phyloP scores from a whole-genome alignment of 1,140 invertebrate species.

The Pygmarrhopalites habei region DNA sequence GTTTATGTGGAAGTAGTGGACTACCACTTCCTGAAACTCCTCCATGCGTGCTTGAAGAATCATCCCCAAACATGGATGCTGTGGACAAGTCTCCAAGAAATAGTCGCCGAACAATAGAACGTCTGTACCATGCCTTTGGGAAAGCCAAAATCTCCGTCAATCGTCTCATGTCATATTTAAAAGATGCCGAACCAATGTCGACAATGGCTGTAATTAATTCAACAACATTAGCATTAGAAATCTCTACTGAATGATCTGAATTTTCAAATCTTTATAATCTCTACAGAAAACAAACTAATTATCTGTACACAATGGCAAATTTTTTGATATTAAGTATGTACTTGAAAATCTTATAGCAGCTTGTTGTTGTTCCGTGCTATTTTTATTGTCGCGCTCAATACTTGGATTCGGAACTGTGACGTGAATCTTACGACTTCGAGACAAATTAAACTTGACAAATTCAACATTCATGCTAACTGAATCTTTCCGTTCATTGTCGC shows the following conservation, averaged over 20 bases:
- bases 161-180: slow-evolving; percentile 98
- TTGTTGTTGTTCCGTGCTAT: slow-evolving; percentile 52
- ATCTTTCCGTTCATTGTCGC: slow-evolving; percentile 86
- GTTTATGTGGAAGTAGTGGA: slow-evolving; percentile 8
- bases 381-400: slow-evolving; percentile 34
- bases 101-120: slow-evolving; percentile 81
- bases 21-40: slow-evolving; percentile 13
- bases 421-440: slow-evolving; percentile 74
- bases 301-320: no score
- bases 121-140: slow-evolving; percentile 94
- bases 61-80: slow-evolving; percentile 49
- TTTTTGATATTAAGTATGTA: no score
- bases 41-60: slow-evolving; percentile 24
- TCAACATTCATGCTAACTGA: slow-evolving; percentile 93
- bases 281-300: no score
- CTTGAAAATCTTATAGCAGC: slow-evolving; percentile 86
- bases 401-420: slow-evolving; percentile 53
- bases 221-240: no score
- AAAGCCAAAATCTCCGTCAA: slow-evolving; percentile 94
- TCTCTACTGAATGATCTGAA: no score
- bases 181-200: slow-evolving; percentile 94
- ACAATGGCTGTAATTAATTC: slow-evolving; percentile 61
- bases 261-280: no score
- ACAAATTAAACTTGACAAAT: slow-evolving; percentile 93
- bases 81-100: slow-evolving; percentile 83